Evolutionary conservation across 2,888 invertebrate genomes (phyloP).

Genomic region (Heliconius ethilla): DNA sequence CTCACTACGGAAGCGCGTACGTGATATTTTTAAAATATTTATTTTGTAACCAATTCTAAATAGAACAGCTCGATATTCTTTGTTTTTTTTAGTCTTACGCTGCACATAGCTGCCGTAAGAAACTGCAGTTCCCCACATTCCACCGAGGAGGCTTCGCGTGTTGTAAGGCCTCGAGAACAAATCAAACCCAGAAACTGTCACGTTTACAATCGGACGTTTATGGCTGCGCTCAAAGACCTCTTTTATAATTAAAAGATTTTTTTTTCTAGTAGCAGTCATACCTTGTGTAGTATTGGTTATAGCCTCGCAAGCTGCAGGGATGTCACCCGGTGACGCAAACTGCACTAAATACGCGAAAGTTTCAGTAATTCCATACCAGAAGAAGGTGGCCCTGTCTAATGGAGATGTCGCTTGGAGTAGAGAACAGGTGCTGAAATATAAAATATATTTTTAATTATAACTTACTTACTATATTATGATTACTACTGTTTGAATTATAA

Average conservation of each 20-base stretch:
- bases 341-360: conserved; percentile 69
- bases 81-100: not conserved
- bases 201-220: too few relatives aligned
- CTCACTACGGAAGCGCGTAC: too few relatives aligned
- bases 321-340: conserved; percentile 61
- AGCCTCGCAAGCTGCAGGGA: conserved; percentile 56
- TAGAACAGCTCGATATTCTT: not conserved
- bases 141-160: too few relatives aligned
- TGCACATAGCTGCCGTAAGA: not conserved
- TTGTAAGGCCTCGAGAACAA: too few relatives aligned
- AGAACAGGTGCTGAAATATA: conserved; percentile 64
- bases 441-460: not conserved
- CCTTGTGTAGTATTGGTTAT: conserved; percentile 54
- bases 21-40: not conserved
- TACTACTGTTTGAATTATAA: too few relatives aligned
- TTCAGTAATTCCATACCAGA: conserved; percentile 70
- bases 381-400: conserved; percentile 69
- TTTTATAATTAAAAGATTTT: too few relatives aligned
- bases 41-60: too few relatives aligned
- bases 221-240: too few relatives aligned
- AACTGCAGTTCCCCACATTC: too few relatives aligned
- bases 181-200: too few relatives aligned
- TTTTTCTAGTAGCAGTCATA: conserved; percentile 35
- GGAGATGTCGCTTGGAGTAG: conserved; percentile 53
- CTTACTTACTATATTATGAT: not conserved